These are phyloP conservation scores for Penaeus monodon DNA, from an alignment of 2,888 invertebrate genomes.

Conservation along the genomic window DNA sequence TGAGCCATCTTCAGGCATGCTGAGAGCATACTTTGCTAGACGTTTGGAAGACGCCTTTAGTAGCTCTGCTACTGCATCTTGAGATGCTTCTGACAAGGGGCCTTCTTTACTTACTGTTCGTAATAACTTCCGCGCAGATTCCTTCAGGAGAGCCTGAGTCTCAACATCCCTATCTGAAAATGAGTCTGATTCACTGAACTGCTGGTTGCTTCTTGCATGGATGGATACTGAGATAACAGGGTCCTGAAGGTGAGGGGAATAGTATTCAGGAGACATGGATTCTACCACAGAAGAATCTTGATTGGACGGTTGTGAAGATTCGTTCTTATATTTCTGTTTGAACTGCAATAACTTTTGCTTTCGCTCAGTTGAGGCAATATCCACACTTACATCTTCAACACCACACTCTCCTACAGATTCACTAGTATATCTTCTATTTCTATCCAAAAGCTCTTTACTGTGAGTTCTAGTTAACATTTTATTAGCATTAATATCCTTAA, in stretches of 20 bases:
- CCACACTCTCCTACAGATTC: background rate
- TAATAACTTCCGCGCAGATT: slow-evolving; percentile 39
- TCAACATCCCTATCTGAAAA: background rate
- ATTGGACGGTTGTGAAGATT: background rate
- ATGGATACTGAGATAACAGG: too few species aligned
- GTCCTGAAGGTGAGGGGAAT: background rate
- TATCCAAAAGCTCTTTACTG: background rate
- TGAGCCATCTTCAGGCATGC: background rate
- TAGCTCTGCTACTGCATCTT: slow-evolving; percentile 41
- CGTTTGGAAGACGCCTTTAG: slow-evolving; percentile 40
- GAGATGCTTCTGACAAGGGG: slow-evolving; percentile 44
- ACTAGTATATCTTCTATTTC: too few species aligned
- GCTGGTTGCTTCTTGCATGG: too few species aligned
- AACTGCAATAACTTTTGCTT: background rate
- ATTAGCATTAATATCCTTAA: background rate
- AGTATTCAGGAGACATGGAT: background rate
- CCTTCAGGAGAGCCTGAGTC: slow-evolving; percentile 28
- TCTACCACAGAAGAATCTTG: background rate
- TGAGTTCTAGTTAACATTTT: background rate
- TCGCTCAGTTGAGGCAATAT: background rate
- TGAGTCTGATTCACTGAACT: too few species aligned
- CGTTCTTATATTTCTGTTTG: background rate
- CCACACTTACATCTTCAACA: background rate
- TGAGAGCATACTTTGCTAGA: slow-evolving; percentile 15
- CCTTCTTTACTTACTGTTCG: slow-evolving; percentile 44